Percentiles rank a stretch among this genome's conserved stretches.
These are phyloP conservation scores for Aphelenchoides fujianensis DNA, from an alignment of 1,140 invertebrate genomes.

Conservation along the genomic window DNA sequence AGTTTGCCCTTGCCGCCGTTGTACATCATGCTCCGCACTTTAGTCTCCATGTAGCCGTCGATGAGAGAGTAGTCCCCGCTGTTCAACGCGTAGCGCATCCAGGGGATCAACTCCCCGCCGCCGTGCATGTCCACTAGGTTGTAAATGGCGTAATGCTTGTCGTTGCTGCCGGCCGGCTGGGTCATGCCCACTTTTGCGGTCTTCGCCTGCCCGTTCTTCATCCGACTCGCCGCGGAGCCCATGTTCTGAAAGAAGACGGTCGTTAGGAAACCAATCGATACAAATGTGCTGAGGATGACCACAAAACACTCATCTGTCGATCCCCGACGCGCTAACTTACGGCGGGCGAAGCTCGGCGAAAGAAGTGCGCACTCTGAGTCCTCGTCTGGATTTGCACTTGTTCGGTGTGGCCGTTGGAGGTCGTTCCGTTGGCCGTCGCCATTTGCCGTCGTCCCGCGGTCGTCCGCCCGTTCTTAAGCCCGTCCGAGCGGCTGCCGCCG, in stretches of 20 bases:
- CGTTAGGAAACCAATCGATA: background rate
- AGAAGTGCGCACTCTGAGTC: background rate
- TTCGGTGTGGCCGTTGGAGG: no score
- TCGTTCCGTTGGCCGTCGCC: no score
- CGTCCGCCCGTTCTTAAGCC: background rate
- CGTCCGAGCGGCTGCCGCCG: background rate
- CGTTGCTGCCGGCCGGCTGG: background rate
- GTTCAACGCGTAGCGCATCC: slow-evolving; percentile 58
- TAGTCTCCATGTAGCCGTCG: slow-evolving; percentile 38
- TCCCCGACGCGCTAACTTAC: background rate
- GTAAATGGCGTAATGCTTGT: slow-evolving; percentile 13
- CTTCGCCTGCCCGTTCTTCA: background rate
- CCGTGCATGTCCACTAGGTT: slow-evolving; percentile 32
- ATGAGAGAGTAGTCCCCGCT: slow-evolving; percentile 57
- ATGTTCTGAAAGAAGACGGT: background rate
- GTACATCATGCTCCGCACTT: slow-evolving; percentile 44
- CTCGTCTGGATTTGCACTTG: background rate
- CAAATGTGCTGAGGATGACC: no score
- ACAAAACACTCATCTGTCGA: no score
- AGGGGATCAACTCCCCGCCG: slow-evolving; percentile 56
- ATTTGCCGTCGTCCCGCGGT: background rate
- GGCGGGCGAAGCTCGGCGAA: background rate
- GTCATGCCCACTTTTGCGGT: background rate
- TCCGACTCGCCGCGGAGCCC: background rate
- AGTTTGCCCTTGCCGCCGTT: slow-evolving; percentile 59